Evolutionary conservation across 2,888 invertebrate species (phyloP).

Genomic region (Prenolepis imparis): DNA sequence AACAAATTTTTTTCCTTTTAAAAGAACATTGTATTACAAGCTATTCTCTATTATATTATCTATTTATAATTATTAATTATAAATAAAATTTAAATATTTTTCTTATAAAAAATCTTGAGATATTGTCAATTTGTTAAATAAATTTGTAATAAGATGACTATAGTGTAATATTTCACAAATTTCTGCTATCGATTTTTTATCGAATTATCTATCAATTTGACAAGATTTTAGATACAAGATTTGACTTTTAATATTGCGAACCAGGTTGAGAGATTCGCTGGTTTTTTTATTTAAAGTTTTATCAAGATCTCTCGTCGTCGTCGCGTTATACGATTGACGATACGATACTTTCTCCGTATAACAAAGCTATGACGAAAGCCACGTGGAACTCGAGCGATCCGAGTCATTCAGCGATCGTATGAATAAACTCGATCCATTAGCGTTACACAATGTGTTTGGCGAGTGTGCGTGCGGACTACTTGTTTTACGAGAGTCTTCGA

Average conservation of each 20-base stretch:
- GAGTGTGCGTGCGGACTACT: conserved; percentile 59
- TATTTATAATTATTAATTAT: background rate
- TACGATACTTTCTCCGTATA: conserved; percentile 39
- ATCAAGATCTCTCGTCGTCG: background rate
- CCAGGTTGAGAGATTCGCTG: background rate
- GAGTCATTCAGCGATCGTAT: conserved; percentile 58
- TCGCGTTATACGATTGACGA: conserved; percentile 19
- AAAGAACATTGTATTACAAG: background rate
- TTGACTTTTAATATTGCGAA: background rate
- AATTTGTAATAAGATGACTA: background rate
- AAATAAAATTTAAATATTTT: background rate
- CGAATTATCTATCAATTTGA: background rate
- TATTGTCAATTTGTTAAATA: background rate
- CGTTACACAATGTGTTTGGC: conserved; percentile 60
- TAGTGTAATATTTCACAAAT: background rate
- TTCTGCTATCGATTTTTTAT: background rate
- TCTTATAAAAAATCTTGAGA: background rate
- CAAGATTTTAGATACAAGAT: background rate
- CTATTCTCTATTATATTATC: background rate
- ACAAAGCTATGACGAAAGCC: conserved; percentile 47
- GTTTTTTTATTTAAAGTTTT: background rate
- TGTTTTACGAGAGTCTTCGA: conserved; percentile 57
- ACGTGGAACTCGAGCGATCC: conserved; percentile 57
- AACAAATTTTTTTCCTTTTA: background rate
- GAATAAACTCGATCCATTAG: conserved; percentile 74